Evolutionary conservation across 1,140 invertebrate genomes (phyloP), one percentile per base, ranked within the genome.

Genomic region (Galendromus occidentalis): DNA sequence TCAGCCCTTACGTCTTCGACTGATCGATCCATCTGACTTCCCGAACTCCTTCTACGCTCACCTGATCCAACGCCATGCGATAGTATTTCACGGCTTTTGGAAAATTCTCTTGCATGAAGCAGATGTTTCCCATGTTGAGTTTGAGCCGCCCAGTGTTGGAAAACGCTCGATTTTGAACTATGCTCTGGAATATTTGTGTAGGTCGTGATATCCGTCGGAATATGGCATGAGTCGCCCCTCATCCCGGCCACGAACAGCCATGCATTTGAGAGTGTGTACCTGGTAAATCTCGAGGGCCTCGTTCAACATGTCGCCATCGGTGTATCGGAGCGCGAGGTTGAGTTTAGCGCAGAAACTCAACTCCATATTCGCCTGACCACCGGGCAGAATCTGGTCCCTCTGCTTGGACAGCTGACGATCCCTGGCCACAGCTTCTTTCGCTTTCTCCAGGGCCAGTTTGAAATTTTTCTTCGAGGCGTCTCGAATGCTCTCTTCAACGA

Each of bases 41-140:
- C n/a, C n/a, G n/a, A 44, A 44, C 14, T 14, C n/a, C 42, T 44
- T 44, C 9, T 28, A 59, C 12, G 18, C 30, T 59, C 6, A 94
- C 86, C 77, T 94, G 92, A 77, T 98, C 93, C 44, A 96, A 78
- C 12, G 92, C 91, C 91, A 95, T 96, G 71, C 90, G 81, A 73
- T 96, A 97, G 80, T 95, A 87, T 79, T 99, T 99, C 51, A 98
- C 85, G 5, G 95, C 94, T 78, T 95, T 92, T 18, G 85, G 83
- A 71, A 87, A 90, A 72, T 97, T 88, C 33, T 88, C 89, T 80
- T 94, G 87, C 75, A 88, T 87, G 69, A 89, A 91, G 76, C 95
- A 92, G 73, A 98, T 94, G 74, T 98, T 98, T 1, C 92, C 95
- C 85, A 98, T 97, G 73, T 98, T 98, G 0, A 97, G 84, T 79